These are phyloP conservation scores for Cichladusa arquata DNA, from an alignment of 2,113 vertebrate species.

Conservation along the genomic window DNA sequence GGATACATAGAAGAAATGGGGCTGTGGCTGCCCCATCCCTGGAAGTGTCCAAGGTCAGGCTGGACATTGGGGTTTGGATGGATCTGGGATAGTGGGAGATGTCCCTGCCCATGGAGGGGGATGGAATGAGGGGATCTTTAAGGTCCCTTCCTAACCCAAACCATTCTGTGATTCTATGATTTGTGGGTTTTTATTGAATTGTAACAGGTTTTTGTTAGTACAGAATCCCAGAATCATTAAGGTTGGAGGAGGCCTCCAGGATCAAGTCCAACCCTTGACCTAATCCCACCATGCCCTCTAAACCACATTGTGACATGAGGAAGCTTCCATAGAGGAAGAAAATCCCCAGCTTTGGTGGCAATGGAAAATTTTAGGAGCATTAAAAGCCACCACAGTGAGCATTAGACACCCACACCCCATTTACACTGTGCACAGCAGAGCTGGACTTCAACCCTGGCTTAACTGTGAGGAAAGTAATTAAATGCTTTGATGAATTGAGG, in stretches of 20 bases:
- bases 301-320: neutral
- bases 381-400: neutral
- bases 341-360: neutral
- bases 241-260: neutral
- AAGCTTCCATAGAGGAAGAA: neutral
- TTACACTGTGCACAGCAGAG: fast-evolving
- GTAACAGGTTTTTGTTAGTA: neutral
- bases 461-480: neutral
- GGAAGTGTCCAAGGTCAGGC: fast-evolving
- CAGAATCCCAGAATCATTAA: neutral
- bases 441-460: neutral
- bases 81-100: fast-evolving
- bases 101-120: neutral
- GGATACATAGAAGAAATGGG: fast-evolving
- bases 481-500: neutral
- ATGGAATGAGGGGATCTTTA: fast-evolving
- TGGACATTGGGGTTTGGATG: fast-evolving
- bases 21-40: neutral
- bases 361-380: neutral
- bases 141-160: neutral
- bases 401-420: fast-evolving
- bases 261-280: neutral
- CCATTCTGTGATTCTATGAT: neutral
- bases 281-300: neutral
- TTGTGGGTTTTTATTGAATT: neutral